Base-by-base conservation (phyloP, 2,888 invertebrate species). In the Ophion ellenae region DNA sequence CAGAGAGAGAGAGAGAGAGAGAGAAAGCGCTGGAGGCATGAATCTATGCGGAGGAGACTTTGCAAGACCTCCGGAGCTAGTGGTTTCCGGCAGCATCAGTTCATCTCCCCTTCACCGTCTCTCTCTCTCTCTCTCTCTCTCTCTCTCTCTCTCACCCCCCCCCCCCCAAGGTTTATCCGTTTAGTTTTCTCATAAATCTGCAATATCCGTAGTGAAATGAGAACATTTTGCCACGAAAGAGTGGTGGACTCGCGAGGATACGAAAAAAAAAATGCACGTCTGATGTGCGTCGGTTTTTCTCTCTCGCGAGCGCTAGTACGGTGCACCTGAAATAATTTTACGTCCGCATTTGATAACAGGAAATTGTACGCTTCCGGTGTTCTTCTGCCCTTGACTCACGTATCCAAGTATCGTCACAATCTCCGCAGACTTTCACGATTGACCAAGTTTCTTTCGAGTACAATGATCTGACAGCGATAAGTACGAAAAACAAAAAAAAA, bases 61-160 rank as follows among this genome's bases (percentile, higher is more conserved):
- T 45, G 71, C 61, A 57, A 74, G 79, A 74, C 64, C 79, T 40
- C 40, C 28, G 28, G 81, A 74, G 82, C 64, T 70, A 20, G 82
- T 79, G 85, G 85, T 85, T 85, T 85, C 85, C 85, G 85, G 85
- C 75, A 79, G 82, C 75, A 82, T 75, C 79, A 57, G 61, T 53
- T 53, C 53, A 53, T 53, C 53, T 53, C 53, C 53, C 53, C 53
- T 53, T 53, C 53, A n/a, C n/a, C n/a, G n/a, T 53, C 14, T 53
- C 47, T 53, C 14, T 11, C 11, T 53, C 47, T 53, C 14, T 11
- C 47, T 11, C 47, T 47, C 11, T 53, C 11, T 53, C 47, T 14
- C 47, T 14, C 47, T 53, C 47, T 14, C 47, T 14, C 14, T 3
- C 14, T 14, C 47, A n/a, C n/a, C n/a, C n/a, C n/a, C n/a, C n/a